Percentiles rank a stretch among this genome's conserved stretches.
Evolutionary conservation across 1,140 invertebrate genomes (phyloP).

Genomic region (Panagrolaimus sp.): DNA sequence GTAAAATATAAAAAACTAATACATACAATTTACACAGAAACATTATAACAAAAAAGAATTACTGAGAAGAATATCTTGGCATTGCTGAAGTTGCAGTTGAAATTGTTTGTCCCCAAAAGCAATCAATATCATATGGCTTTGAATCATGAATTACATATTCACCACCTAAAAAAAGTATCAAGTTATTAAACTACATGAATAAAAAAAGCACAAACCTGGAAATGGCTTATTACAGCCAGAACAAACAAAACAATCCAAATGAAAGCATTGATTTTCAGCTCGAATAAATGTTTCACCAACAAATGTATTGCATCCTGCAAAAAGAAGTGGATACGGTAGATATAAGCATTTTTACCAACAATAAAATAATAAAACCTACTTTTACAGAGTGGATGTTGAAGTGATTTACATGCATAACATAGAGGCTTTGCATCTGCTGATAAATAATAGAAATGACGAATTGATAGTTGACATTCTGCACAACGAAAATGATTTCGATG

Average conservation of each 20-base stretch:
- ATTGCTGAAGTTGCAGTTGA: no score
- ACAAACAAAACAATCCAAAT: slow-evolving; percentile 5
- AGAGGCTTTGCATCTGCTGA: neutral
- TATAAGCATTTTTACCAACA: no score
- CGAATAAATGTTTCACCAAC: slow-evolving; percentile 9
- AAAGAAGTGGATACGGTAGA: neutral
- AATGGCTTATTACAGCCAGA: neutral
- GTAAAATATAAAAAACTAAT: no score
- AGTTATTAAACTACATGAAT: neutral
- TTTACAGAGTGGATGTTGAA: neutral
- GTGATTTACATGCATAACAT: slow-evolving; percentile 1
- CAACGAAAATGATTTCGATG: slow-evolving; percentile 4
- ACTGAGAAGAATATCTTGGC: no score
- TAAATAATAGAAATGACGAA: neutral
- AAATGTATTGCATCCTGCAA: neutral
- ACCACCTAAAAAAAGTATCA: neutral
- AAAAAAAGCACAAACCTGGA: neutral
- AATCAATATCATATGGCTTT: neutral
- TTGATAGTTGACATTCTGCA: neutral
- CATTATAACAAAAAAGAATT: no score
- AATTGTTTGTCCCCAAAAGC: neutral
- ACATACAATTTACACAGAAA: no score
- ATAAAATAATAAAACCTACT: neutral
- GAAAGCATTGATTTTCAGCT: neutral
- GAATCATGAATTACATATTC: neutral